Evolutionary conservation across 2,797 vertebrate species (phyloP).

Genomic region (Poeciliopsis gracilis): DNA sequence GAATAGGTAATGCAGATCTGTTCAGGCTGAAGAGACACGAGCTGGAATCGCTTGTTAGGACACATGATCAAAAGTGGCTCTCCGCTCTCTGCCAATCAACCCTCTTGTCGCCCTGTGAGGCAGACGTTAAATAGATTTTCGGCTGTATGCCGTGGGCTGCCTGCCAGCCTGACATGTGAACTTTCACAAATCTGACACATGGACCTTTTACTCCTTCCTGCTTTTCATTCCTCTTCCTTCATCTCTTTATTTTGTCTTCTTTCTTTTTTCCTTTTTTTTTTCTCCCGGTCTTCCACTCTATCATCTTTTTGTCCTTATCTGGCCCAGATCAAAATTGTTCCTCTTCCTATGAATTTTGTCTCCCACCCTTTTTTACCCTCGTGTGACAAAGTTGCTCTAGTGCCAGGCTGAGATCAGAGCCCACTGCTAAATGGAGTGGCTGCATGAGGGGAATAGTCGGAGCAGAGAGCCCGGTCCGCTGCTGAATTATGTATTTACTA

Average conservation of each 20-base stretch:
- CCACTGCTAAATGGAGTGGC: constrained; percentile 72
- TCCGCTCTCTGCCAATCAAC: constrained; percentile 96
- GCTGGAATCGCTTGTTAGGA: constrained; percentile 98
- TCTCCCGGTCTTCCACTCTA: neutral
- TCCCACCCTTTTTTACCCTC: constrained; percentile 49
- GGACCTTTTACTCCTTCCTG: constrained; percentile 79
- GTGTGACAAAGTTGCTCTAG: constrained; percentile 57
- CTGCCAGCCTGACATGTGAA: constrained; percentile 93
- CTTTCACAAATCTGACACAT: constrained; percentile 84
- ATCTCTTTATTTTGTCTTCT: constrained; percentile 53
- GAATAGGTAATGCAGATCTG: constrained; percentile 96
- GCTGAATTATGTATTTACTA: constrained; percentile 77
- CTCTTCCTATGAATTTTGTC: constrained; percentile 47
- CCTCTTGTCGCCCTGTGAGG: constrained; percentile 92
- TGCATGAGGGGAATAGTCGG: constrained; percentile 51
- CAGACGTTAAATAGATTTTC: constrained; percentile 95
- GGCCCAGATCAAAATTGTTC: constrained; percentile 40
- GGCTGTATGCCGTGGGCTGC: constrained; percentile 85
- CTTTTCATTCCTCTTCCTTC: constrained; percentile 76
- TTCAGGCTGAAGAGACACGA: constrained; percentile 93
- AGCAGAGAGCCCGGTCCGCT: constrained; percentile 53
- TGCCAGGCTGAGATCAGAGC: constrained; percentile 68
- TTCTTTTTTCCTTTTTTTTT: neutral
- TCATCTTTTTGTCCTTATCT: constrained; percentile 25
- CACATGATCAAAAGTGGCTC: constrained; percentile 96